Conservation (phyloP, 2,888 invertebrate species). For the Xestobium rufovillosum region DNA sequence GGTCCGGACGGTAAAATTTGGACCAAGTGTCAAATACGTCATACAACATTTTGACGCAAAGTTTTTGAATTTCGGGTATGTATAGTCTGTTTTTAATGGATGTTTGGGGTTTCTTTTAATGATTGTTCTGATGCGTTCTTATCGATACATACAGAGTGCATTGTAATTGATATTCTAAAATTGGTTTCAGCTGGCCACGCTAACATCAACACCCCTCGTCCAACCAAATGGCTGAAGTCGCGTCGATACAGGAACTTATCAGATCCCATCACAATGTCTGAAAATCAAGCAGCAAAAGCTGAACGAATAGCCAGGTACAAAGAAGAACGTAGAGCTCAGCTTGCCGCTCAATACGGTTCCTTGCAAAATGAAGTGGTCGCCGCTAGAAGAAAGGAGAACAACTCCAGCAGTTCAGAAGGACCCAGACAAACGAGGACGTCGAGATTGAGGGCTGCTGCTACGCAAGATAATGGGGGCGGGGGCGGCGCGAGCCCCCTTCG, state of each 20-base stretch:
- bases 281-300: conserved; percentile 16
- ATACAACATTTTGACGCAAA: too few relatives aligned
- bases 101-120: conserved; percentile 11
- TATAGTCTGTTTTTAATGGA: too few relatives aligned
- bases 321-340: conserved; percentile 62
- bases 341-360: conserved; percentile 48
- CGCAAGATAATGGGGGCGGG: conserved; percentile 34
- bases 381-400: conserved; percentile 32
- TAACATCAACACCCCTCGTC: too few relatives aligned
- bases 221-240: conserved; percentile 11
- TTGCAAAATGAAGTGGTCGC: conserved; percentile 9
- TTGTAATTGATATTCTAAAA: background rate
- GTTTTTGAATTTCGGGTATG: too few relatives aligned
- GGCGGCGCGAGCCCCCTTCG: too few relatives aligned
- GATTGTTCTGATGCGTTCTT: conserved; percentile 4
- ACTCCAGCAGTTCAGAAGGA: conserved; percentile 33
- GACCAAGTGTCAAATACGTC: too few relatives aligned
- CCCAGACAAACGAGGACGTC: conserved; percentile 68
- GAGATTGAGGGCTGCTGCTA: conserved; percentile 60
- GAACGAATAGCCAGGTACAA: conserved; percentile 65
- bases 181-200: too few relatives aligned
- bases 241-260: conserved; percentile 18
- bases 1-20: too few relatives aligned
- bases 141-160: conserved; percentile 3
- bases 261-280: conserved; percentile 30